These are phyloP conservation scores for Melanotus villosus DNA, from an alignment of 2,888 invertebrate genomes.

Conservation along the genomic window DNA sequence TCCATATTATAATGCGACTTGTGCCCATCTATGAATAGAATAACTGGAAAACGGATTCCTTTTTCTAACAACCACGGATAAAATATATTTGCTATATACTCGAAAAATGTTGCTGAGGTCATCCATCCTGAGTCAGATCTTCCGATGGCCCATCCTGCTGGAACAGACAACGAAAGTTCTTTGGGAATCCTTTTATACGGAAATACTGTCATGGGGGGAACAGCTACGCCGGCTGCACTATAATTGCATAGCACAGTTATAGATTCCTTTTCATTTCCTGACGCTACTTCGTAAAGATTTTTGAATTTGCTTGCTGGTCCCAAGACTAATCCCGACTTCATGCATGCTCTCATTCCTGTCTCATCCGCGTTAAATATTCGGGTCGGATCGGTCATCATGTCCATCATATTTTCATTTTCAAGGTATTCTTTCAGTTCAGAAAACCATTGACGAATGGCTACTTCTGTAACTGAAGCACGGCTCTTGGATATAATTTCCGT, in stretches of 20 bases:
- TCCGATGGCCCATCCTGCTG: slow-evolving; percentile 48
- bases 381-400: background rate
- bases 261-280: slow-evolving; percentile 18
- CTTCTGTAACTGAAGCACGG: slow-evolving; percentile 51
- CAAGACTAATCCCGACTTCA: too few relatives aligned
- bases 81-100: slow-evolving; percentile 48
- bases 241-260: slow-evolving; percentile 31
- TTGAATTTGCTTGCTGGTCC: too few relatives aligned
- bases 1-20: background rate
- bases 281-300: slow-evolving; percentile 4
- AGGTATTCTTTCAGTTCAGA: background rate
- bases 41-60: background rate
- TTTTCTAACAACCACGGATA: background rate
- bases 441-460: slow-evolving; percentile 51
- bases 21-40: background rate
- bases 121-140: slow-evolving; percentile 52
- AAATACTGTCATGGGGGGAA: slow-evolving; percentile 51
- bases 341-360: too few relatives aligned
- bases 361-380: too few relatives aligned
- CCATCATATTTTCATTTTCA: background rate
- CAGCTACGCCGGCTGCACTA: slow-evolving; percentile 2
- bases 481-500: slow-evolving; percentile 48
- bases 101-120: slow-evolving; percentile 48
- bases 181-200: slow-evolving; percentile 51
- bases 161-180: slow-evolving; percentile 44